These are phyloP conservation scores for Drosophila peninsularis DNA, from an alignment of 2,888 invertebrate species.

Conservation along the genomic window DNA sequence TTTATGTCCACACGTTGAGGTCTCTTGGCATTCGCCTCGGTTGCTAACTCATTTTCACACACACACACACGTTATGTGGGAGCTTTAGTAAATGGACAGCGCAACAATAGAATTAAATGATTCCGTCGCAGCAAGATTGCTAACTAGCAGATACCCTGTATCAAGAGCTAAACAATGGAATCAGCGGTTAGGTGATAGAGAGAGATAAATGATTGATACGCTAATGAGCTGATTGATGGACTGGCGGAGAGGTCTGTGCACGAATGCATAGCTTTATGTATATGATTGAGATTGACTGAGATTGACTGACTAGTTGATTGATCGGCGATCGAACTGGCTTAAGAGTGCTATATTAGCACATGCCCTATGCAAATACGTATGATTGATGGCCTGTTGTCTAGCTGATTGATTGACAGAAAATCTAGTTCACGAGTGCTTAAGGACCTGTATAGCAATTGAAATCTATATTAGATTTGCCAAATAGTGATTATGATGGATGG, in stretches of 20 bases:
- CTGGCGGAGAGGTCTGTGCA: no score
- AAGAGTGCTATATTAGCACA: no score
- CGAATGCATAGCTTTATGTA: no score
- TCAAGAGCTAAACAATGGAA: neutral
- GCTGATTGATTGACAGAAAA: neutral
- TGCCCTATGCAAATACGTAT: no score
- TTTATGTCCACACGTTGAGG: conserved; percentile 37
- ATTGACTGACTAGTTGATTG: neutral
- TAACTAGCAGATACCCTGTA: neutral
- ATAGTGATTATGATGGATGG: no score
- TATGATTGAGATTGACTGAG: no score
- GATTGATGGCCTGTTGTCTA: no score
- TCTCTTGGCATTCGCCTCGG: conserved; percentile 8
- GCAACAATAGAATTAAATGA: conserved; percentile 4
- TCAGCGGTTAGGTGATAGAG: no score
- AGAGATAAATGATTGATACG: no score
- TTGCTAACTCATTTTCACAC: conserved; percentile 17
- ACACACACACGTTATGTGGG: neutral
- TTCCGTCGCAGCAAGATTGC: neutral
- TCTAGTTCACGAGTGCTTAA: neutral
- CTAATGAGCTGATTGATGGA: neutral
- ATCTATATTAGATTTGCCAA: no score
- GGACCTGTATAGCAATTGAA: no score
- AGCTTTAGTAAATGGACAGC: conserved; percentile 2
- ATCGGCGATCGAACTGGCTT: neutral